These are phyloP conservation scores for Nasonia longicornis DNA, from an alignment of 1,140 invertebrate species.

Conservation along the genomic window DNA sequence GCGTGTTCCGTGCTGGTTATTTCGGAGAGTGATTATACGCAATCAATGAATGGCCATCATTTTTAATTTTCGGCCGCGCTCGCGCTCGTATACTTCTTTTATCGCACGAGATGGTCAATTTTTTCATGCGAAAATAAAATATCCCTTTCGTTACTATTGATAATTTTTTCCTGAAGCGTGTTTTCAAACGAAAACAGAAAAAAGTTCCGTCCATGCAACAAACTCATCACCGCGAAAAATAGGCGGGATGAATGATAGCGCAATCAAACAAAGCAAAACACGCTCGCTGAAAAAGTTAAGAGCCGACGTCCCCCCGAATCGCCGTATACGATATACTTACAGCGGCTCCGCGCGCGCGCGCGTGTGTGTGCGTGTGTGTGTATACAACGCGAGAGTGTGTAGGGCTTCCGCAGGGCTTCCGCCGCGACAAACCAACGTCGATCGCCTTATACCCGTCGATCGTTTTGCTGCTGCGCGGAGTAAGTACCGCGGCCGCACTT, in stretches of 20 bases:
- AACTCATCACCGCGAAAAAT: too few species aligned
- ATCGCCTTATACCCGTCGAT: conserved; percentile 65
- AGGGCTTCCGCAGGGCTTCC: conserved; percentile 62
- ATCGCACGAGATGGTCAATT: too few species aligned
- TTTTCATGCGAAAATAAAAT: too few species aligned
- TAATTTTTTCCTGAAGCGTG: too few species aligned
- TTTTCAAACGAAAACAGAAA: too few species aligned
- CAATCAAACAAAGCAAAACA: conserved; percentile 16
- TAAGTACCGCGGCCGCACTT: conserved; percentile 1
- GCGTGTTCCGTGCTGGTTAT: too few species aligned
- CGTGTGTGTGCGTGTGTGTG: neutral
- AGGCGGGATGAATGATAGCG: neutral
- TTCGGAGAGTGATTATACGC: too few species aligned
- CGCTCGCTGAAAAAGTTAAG: neutral
- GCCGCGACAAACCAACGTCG: conserved; percentile 68
- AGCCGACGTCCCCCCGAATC: neutral
- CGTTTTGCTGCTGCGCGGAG: conserved; percentile 59
- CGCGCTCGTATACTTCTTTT: too few species aligned
- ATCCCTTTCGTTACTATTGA: too few species aligned
- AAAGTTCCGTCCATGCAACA: too few species aligned
- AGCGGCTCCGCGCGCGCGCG: neutral
- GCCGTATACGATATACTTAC: neutral
- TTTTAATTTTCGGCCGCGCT: too few species aligned
- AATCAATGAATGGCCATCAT: too few species aligned
- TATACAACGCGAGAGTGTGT: conserved; percentile 39